phyloP scores from a whole-genome alignment of 2,888 invertebrate species.

The Drosophila anceps region DNA sequence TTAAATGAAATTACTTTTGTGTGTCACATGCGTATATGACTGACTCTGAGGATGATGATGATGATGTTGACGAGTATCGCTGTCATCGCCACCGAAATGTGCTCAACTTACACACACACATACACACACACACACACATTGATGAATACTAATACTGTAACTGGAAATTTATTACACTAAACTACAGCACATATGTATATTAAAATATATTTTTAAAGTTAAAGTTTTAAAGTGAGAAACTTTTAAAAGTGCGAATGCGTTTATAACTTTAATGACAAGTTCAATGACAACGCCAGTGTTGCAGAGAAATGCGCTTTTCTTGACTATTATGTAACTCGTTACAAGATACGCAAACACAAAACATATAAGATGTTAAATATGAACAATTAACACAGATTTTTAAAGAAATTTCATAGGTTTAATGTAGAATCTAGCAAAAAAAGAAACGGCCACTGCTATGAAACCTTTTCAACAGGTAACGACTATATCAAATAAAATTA shows the following conservation, averaged over 20 bases:
- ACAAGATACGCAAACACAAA: neutral
- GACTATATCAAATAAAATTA: neutral
- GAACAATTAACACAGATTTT: neutral
- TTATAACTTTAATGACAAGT: too few relatives aligned
- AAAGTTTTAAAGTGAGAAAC: too few relatives aligned
- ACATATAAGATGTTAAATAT: neutral
- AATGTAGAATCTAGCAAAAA: neutral
- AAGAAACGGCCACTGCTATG: neutral
- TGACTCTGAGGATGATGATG: neutral
- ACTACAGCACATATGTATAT: neutral
- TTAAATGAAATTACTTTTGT: slow-evolving; percentile 70
- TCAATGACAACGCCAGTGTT: neutral
- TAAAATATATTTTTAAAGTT: too few relatives aligned
- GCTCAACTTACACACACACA: neutral
- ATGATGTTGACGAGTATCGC: slow-evolving; percentile 13
- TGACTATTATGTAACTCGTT: neutral
- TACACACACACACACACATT: neutral
- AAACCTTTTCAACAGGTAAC: neutral
- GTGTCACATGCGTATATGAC: slow-evolving; percentile 44
- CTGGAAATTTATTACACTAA: neutral
- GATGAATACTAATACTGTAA: neutral
- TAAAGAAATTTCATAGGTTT: neutral
- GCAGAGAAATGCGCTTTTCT: neutral
- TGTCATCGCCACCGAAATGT: slow-evolving; percentile 26
- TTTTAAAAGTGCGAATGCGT: too few relatives aligned